Conservation (phyloP, 2,888 invertebrate species). For the Zaprionus lineosus region DNA sequence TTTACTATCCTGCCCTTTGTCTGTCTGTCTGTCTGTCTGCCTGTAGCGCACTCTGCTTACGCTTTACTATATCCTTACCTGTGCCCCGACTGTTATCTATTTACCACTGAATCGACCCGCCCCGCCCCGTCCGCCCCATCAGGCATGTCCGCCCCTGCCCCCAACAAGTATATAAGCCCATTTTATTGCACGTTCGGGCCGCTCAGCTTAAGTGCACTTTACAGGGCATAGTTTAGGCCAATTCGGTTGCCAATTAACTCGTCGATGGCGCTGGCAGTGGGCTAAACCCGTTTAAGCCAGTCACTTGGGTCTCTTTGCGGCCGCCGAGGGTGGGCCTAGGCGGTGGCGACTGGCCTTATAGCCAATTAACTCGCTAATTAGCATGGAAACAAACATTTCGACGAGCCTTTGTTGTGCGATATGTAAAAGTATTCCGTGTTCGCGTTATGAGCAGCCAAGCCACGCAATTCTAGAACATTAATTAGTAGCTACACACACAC, state of each 20-base stretch:
- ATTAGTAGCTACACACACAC: slow-evolving; percentile 55
- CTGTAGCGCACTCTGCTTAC: neutral
- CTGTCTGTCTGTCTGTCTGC: slow-evolving; percentile 1
- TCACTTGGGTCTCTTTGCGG: slow-evolving; percentile 14
- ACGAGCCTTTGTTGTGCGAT: slow-evolving; percentile 35
- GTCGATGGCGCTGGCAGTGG: slow-evolving; percentile 27
- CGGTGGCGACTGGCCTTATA: slow-evolving; percentile 48
- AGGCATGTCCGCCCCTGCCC: neutral
- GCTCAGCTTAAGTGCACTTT: slow-evolving; percentile 65
- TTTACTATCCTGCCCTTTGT: slow-evolving; percentile 12
- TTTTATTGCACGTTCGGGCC: slow-evolving; percentile 50
- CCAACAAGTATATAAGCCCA: slow-evolving; percentile 27
- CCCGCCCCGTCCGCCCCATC: neutral
- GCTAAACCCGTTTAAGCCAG: slow-evolving; percentile 48
- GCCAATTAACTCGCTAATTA: slow-evolving; percentile 77
- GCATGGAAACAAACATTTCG: slow-evolving; percentile 67
- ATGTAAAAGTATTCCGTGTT: slow-evolving; percentile 48
- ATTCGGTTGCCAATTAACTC: slow-evolving; percentile 51
- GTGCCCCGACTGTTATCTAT: neutral
- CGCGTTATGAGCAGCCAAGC: slow-evolving; percentile 36
- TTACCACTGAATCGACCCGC: neutral
- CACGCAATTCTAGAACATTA: slow-evolving; percentile 64
- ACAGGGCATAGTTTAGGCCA: slow-evolving; percentile 41
- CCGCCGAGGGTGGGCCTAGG: slow-evolving; percentile 10
- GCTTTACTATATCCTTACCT: slow-evolving; percentile 14